Evolutionary conservation across 2,113 vertebrate genomes (phyloP), one percentile per base, ranked within the genome.

Genomic region (Chaenocephalus aceratus): DNA sequence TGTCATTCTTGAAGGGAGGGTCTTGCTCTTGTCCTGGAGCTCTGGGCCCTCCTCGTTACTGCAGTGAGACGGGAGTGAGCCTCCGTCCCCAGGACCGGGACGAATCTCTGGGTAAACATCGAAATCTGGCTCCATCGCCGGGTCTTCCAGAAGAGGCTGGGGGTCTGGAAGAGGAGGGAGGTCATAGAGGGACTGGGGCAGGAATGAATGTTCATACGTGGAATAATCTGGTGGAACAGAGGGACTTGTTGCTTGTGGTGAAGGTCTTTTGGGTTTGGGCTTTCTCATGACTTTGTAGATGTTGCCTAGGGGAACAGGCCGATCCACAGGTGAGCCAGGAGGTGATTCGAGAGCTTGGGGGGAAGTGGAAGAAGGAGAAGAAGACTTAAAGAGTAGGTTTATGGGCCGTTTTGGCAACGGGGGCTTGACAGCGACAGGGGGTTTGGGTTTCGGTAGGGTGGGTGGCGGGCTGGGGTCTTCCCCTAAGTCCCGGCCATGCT

Each of bases 361-460:
- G 0, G 93, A 94, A 23, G 95, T 93, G 74, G 94, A 93, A 0
- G 87, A 83, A 1, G 92, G 91, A 23, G 91, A 91, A 12, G 94
- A 92, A 51, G 96, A 93, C 89, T 97, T 97, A 14, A 97, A 91
- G 78, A 96, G 87, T 61, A 99, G 94, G 88, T 93, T 96, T 0
- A 95, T 87, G 14, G 97, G 98, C 4, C 97, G 95, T 83, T 95
- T 96, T 59, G 97, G 96, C 86, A 99, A 88, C 0, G 95, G 96
- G 0, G 98, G 97, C 86, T 99, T 99, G 80, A 97, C 90, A 0
- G 98, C 96, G 48, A 99, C 94, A 56, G 96, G 92, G 65, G 95
- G 92, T 82, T 96, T 98, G 77, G 93, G 97, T 80, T 96, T 96
- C 0, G 88, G 94, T 44, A 92, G 92, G 0, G 82, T 87, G 23